A percentile compares a stretch with the other conserved stretches of the same genome.
Conservation (phyloP, 92 coral and sea anemone species). For the Epizoanthus fatuus region DNA sequence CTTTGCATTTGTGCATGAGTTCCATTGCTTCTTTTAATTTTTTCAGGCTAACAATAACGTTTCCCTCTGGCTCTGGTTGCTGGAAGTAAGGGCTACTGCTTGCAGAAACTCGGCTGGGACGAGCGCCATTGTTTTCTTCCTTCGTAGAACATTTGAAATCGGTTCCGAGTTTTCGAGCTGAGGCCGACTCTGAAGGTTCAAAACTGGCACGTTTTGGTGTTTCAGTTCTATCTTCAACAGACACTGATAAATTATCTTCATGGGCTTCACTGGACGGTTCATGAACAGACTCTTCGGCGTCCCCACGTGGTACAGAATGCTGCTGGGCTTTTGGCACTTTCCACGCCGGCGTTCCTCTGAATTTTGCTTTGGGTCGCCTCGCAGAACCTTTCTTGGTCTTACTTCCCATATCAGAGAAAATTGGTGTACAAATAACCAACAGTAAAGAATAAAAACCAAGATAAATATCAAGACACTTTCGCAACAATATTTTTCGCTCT, state of each 20-base stretch:
- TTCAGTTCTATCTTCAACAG: too few relatives aligned
- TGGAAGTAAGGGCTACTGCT: too few relatives aligned
- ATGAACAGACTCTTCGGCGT: neutral
- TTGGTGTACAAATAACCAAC: too few relatives aligned
- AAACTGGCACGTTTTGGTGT: slow-evolving; percentile 14
- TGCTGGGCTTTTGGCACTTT: neutral
- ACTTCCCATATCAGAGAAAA: slow-evolving; percentile 3
- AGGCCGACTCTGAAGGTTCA: slow-evolving; percentile 18
- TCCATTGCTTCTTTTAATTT: neutral
- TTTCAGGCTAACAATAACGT: too few relatives aligned
- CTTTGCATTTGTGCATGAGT: slow-evolving; percentile 39
- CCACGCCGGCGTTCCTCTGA: slow-evolving; percentile 7
- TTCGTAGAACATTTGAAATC: neutral
- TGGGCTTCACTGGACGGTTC: too few relatives aligned
- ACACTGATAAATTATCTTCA: too few relatives aligned
- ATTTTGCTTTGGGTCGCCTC: slow-evolving; percentile 17
- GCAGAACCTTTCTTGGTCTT: slow-evolving; percentile 1
- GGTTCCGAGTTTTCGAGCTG: slow-evolving; percentile 15
- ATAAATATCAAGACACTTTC: too few relatives aligned
- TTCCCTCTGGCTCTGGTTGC: too few relatives aligned
- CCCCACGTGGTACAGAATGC: slow-evolving; percentile 16
- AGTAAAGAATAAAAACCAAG: too few relatives aligned
- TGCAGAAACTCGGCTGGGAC: slow-evolving; percentile 4
- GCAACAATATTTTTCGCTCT: neutral
- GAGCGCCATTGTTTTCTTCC: neutral